Percentiles rank a stretch among this genome's conserved stretches.
phyloP scores from a whole-genome alignment of 1,140 invertebrate species.

The Hylaeus anthracinus region DNA sequence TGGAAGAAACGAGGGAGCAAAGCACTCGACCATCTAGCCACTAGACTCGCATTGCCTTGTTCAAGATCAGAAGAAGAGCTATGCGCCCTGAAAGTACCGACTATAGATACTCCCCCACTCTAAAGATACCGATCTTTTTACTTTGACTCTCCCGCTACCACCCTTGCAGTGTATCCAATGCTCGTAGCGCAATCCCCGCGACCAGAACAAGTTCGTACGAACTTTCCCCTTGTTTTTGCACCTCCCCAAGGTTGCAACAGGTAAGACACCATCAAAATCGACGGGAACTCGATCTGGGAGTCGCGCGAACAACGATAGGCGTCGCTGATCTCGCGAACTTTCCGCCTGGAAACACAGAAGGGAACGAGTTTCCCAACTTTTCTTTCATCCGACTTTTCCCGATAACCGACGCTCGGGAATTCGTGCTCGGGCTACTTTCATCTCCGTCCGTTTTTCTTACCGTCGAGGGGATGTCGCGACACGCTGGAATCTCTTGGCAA shows the following conservation, averaged over 20 bases:
- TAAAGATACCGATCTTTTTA: no score
- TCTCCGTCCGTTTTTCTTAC: neutral
- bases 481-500: neutral
- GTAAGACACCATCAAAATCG: constrained; percentile 20
- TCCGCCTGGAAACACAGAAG: constrained; percentile 28
- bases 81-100: no score
- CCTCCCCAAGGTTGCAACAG: constrained; percentile 12
- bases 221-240: no score
- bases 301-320: neutral
- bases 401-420: constrained; percentile 11
- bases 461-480: constrained; percentile 38
- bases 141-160: no score
- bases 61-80: no score
- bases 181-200: no score
- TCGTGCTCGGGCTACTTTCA: constrained; percentile 21
- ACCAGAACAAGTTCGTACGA: no score
- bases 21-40: no score
- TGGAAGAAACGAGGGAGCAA: no score
- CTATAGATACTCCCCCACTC: no score
- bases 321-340: constrained; percentile 7
- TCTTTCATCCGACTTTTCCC: constrained; percentile 25
- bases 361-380: constrained; percentile 48
- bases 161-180: no score
- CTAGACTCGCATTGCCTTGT: no score
- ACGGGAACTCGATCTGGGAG: neutral